These are phyloP conservation scores for Sandelia bainsii DNA, from an alignment of 2,797 vertebrate genomes.

Conservation along the genomic window DNA sequence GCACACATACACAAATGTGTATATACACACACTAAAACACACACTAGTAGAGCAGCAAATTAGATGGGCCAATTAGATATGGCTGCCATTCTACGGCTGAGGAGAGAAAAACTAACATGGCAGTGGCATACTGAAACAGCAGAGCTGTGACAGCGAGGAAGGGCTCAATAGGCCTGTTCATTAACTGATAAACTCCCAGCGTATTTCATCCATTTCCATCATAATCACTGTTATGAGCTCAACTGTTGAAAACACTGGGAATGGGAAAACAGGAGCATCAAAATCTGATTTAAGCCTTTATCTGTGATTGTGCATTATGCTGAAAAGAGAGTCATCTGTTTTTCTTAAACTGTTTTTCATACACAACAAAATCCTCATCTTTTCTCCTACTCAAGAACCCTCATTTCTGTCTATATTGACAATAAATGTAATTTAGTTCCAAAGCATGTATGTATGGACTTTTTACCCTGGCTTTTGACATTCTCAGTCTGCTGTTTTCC, in stretches of 20 bases:
- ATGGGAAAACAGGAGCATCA: not conserved
- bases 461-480: not conserved
- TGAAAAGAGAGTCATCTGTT: not conserved
- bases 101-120: conserved; percentile 67
- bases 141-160: conserved; percentile 43
- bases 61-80: conserved; percentile 76
- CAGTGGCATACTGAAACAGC: conserved; percentile 49
- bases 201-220: conserved; percentile 41
- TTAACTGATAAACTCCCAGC: conserved; percentile 52
- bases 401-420: conserved; percentile 12
- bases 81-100: conserved; percentile 65
- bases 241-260: conserved; percentile 10
- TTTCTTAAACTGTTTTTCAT: not conserved
- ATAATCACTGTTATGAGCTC: conserved; percentile 47
- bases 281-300: conserved; percentile 17
- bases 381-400: conserved; percentile 14
- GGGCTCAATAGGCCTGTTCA: conserved; percentile 49
- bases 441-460: not conserved
- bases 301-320: not conserved
- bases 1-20: conserved; percentile 27
- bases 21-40: conserved; percentile 14
- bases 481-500: not conserved
- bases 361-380: not conserved
- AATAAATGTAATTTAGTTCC: conserved; percentile 1
- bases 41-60: conserved; percentile 58